Evolutionary conservation across 2,888 invertebrate genomes (phyloP), one percentile per base, ranked within the genome.

Genomic region (Ophion obscuratus): DNA sequence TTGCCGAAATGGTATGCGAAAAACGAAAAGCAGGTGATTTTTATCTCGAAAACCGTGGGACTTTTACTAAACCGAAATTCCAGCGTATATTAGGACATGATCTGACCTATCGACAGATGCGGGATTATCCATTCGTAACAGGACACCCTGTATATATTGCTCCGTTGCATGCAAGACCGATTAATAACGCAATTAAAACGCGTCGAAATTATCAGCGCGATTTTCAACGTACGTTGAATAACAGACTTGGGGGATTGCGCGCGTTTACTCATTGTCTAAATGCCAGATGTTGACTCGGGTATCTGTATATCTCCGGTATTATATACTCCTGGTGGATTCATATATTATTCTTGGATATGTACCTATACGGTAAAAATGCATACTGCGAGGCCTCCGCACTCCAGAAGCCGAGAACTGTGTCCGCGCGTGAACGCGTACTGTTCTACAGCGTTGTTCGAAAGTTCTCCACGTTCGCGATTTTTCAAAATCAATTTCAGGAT

Each of bases 261-360:
- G 61, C 77, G 74, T 85, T 85, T 85, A 67, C 74, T 83, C 81
- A 75, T 87, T 87, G 83, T 83, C 70, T 57, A 87, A 85, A 85
- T 85, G 77, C 81, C 84, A 81, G 71, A 83, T 75, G 67, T 79
- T 74, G 66, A 74, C 62, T 68, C 68, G 53, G 53, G 74, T 74
- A 40, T 47, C 24, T 59, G 47, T 75, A 64, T 44, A 47, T 67
- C 61, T 61, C 7, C 11, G 47, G 64, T 75, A 81, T 67, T 59
- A 70, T 66, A 81, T 81, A 70, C 66, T 62, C 68, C 59, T 59
- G 20, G 24, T 75, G 68, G 62, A 40, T 47, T 47, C 44, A 59
- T 73, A 20, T 73, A 74, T 40, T 74, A 74, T 74, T 61, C 36
- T 67, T 66, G 6, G 20, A 20, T 20, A 10, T 75, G 27, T 24